Conservation (phyloP, 2,888 invertebrate genomes). For the Callinectes sapidus region DNA sequence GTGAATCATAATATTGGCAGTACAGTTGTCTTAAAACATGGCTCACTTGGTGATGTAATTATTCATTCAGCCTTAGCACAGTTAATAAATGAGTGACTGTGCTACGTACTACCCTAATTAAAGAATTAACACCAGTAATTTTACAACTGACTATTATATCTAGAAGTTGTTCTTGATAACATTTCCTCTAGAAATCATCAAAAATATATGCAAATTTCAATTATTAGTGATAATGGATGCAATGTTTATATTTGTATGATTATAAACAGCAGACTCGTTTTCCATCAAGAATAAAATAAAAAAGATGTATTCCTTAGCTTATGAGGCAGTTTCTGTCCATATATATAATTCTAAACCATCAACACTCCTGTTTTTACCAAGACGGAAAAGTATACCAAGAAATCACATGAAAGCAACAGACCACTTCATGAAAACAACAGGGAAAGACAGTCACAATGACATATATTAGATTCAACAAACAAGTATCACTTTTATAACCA, state of each 20-base stretch:
- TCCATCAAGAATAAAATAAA: not conserved
- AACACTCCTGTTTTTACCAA: not conserved
- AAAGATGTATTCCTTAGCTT: not conserved
- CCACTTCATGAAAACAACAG: not conserved
- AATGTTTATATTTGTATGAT: not conserved
- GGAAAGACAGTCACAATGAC: not conserved
- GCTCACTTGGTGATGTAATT: not conserved
- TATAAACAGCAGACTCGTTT: not conserved
- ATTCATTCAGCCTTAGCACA: not conserved
- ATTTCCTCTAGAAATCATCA: not conserved
- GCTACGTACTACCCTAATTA: not conserved
- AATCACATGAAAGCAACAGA: not conserved
- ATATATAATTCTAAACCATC: not conserved
- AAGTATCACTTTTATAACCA: not conserved
- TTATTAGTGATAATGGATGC: not conserved
- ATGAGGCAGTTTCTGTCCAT: constrained; percentile 31
- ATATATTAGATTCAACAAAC: not conserved
- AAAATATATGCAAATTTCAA: not conserved
- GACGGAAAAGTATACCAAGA: not conserved
- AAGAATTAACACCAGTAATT: not conserved
- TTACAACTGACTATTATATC: not conserved
- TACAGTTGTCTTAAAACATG: not conserved
- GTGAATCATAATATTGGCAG: not conserved
- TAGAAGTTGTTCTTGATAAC: not conserved
- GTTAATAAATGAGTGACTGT: not conserved